Percentiles rank a stretch among this genome's conserved stretches.
phyloP scores from a whole-genome alignment of 2,113 vertebrate species.

The Oncorhynchus nerka region DNA sequence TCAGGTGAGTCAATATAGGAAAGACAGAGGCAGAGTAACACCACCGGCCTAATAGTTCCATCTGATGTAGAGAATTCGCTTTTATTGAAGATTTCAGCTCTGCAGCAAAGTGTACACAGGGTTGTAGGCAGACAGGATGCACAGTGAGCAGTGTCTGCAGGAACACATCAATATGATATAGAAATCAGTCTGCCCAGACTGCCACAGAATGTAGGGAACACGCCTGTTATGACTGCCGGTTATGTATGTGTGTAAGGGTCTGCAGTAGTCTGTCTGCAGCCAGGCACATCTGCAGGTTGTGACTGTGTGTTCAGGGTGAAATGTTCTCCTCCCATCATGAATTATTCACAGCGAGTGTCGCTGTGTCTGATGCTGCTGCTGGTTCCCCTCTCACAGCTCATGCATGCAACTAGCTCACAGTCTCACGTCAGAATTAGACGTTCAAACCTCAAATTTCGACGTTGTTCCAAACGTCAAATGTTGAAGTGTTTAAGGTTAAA shows the following conservation, averaged over 20 bases:
- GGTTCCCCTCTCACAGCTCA: too few relatives aligned
- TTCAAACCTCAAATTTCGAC: too few relatives aligned
- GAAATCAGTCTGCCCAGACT: too few relatives aligned
- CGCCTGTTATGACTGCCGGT: too few relatives aligned
- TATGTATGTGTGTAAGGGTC: constrained; percentile 22
- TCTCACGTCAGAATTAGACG: too few relatives aligned
- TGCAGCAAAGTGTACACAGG: background rate
- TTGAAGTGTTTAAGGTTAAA: too few relatives aligned
- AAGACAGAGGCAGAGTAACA: constrained; percentile 20
- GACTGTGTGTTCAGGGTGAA: constrained; percentile 72
- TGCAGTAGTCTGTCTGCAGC: constrained; percentile 39
- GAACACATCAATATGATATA: too few relatives aligned
- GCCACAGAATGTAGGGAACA: too few relatives aligned
- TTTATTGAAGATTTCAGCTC: background rate
- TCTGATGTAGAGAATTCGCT: background rate
- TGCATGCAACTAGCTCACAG: too few relatives aligned
- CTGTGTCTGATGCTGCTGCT: constrained; percentile 58
- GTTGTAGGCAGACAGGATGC: background rate
- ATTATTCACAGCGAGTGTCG: constrained; percentile 71
- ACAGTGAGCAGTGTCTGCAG: background rate
- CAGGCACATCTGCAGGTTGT: constrained; percentile 61
- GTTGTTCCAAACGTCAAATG: too few relatives aligned
- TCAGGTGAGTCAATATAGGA: constrained; percentile 65
- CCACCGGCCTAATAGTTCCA: constrained; percentile 38
- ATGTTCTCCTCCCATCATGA: constrained; percentile 74